Conservation (phyloP, 37 sponge, comb jelly and placozoan genomes). For the Spongilla lacustris region DNA sequence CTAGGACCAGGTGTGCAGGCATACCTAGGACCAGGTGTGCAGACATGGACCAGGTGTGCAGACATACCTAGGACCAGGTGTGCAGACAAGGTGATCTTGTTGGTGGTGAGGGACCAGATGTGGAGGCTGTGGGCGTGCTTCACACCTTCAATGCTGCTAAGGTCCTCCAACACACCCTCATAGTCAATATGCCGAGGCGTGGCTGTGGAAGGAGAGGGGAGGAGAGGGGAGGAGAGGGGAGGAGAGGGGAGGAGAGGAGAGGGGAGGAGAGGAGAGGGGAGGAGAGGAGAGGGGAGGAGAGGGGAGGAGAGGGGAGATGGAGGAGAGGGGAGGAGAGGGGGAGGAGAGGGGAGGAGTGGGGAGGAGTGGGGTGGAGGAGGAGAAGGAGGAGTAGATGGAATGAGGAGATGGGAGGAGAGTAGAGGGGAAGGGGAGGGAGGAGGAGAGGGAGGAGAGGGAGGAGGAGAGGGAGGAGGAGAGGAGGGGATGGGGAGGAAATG, state of each 20-base stretch:
- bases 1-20: neutral
- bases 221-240: too few species aligned
- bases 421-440: neutral
- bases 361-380: too few species aligned
- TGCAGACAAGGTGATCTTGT: constrained; percentile 36
- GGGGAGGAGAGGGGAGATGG: too few species aligned
- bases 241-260: too few species aligned
- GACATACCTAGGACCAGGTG: constrained; percentile 42
- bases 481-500: too few species aligned
- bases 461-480: too few species aligned
- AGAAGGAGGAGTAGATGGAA: too few species aligned
- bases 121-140: constrained; percentile 42
- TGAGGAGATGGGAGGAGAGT: neutral
- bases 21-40: neutral
- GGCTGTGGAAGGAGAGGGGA: neutral
- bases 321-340: too few species aligned
- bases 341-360: too few species aligned
- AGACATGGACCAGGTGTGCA: neutral
- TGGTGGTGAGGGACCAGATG: constrained; percentile 59
- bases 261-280: neutral
- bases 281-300: too few species aligned
- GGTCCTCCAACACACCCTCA: constrained; percentile 39
- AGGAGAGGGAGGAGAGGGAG: too few species aligned
- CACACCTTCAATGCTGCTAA: constrained; percentile 14
- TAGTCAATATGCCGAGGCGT: constrained; percentile 55